Evolutionary conservation across 1,140 invertebrate genomes (phyloP).

Genomic region (Lucilia sericata): DNA sequence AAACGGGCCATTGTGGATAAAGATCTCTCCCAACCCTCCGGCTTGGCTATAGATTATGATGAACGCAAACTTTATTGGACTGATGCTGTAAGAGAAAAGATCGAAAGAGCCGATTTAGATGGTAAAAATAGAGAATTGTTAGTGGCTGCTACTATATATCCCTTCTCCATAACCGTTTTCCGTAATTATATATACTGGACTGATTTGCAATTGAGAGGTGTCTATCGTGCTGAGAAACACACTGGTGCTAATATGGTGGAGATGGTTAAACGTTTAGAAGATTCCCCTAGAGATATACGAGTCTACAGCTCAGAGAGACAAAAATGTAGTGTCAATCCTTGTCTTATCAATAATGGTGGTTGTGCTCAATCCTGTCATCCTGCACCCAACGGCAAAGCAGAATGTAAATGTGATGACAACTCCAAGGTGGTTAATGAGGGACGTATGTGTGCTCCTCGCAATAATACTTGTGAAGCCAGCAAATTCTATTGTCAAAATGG

Average conservation of each 20-base stretch:
- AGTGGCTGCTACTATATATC: constrained; percentile 93
- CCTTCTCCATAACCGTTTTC: constrained; percentile 94
- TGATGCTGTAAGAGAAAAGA: constrained; percentile 96
- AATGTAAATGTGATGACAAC: constrained; percentile 88
- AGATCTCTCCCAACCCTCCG: constrained; percentile 94
- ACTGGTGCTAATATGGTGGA: constrained; percentile 95
- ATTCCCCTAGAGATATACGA: constrained; percentile 91
- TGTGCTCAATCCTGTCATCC: constrained; percentile 96
- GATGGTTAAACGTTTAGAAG: constrained; percentile 91
- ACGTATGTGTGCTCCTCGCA: constrained; percentile 89
- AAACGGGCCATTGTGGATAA: constrained; percentile 90
- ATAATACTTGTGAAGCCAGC: constrained; percentile 86
- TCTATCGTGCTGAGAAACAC: constrained; percentile 96
- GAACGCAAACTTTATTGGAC: constrained; percentile 97
- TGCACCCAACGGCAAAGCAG: constrained; percentile 82
- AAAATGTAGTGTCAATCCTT: constrained; percentile 86
- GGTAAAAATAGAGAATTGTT: constrained; percentile 83
- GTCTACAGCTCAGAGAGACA: constrained; percentile 86
- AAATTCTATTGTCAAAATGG: constrained; percentile 96
- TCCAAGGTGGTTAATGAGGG: constrained; percentile 92
- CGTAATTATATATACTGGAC: constrained; percentile 97
- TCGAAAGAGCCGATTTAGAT: constrained; percentile 92
- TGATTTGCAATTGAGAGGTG: constrained; percentile 92
- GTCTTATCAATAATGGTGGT: constrained; percentile 93
- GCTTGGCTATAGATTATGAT: constrained; percentile 95